A percentile compares a stretch with the other conserved stretches of the same genome.
Conservation (phyloP, 2,113 vertebrate genomes). For the Litocranius walleri region DNA sequence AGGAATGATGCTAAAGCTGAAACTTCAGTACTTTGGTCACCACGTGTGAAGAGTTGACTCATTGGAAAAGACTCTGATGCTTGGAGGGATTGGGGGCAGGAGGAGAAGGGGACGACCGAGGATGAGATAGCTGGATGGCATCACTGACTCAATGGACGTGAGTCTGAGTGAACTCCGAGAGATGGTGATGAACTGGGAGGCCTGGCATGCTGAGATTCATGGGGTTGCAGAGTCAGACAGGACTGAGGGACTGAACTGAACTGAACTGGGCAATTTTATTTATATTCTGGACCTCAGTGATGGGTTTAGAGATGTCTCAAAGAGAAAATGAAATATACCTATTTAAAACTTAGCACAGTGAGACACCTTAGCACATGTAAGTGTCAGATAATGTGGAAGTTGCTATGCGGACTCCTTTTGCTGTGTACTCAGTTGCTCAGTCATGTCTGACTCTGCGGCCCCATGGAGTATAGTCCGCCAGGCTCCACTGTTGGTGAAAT, state of each 20-base stretch:
- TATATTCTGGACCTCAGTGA: background rate
- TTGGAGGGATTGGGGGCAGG: no score
- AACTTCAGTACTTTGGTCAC: no score
- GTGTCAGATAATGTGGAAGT: background rate
- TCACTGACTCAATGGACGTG: no score
- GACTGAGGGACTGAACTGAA: no score
- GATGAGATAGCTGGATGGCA: no score
- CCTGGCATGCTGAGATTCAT: no score
- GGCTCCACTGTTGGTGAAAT: background rate
- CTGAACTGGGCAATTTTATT: background rate
- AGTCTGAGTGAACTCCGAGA: no score
- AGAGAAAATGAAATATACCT: background rate
- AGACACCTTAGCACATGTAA: background rate
- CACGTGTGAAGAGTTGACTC: no score
- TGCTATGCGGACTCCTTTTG: background rate
- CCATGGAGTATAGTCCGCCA: background rate
- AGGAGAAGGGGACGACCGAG: accelerated
- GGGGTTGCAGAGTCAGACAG: accelerated
- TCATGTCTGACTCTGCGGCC: background rate
- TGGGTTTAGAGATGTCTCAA: background rate
- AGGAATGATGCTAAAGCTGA: no score
- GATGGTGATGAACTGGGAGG: no score
- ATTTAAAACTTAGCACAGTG: background rate
- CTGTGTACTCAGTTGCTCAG: background rate
- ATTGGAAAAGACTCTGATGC: no score